Conservation (phyloP, 1,140 invertebrate species). For the Gonatopus flavifemur region DNA sequence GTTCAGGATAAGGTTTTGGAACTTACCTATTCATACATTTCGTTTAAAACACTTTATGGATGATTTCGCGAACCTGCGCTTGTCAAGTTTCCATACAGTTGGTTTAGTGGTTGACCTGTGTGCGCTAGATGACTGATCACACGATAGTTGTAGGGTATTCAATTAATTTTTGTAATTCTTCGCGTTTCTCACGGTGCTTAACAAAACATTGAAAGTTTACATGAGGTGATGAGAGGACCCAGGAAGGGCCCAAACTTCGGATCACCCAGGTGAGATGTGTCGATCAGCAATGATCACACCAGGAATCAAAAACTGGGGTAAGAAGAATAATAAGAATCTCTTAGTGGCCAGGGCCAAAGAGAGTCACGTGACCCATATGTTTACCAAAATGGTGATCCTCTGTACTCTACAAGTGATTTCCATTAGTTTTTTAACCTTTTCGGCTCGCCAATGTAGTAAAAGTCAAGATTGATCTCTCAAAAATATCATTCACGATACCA, state of each 20-base stretch:
- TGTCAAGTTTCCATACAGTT: conserved; percentile 19
- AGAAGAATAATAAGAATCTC: conserved; percentile 39
- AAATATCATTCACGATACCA: conserved; percentile 1
- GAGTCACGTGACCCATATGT: conserved; percentile 53
- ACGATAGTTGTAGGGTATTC: conserved; percentile 19
- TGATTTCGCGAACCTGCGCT: conserved; percentile 21
- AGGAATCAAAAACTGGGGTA: conserved; percentile 27
- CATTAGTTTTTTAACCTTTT: conserved; percentile 5
- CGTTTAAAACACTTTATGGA: too few species aligned
- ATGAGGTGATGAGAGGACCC: conserved; percentile 28
- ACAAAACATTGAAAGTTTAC: neutral
- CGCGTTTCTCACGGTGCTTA: neutral
- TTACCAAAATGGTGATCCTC: conserved; percentile 54
- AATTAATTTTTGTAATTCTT: neutral
- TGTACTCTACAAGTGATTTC: conserved; percentile 34
- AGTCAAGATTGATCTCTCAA: neutral
- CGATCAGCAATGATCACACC: conserved; percentile 8
- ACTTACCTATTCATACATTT: too few species aligned
- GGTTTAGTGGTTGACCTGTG: conserved; percentile 24
- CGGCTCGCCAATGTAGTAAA: neutral
- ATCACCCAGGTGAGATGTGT: conserved; percentile 34
- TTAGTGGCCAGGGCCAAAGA: conserved; percentile 29
- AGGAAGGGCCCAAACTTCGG: conserved; percentile 23
- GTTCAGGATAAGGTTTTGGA: too few species aligned
- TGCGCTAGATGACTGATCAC: conserved; percentile 22